Evolutionary conservation across 2,797 vertebrate genomes (phyloP), one percentile per base, ranked within the genome.

Genomic region (Pithecia hirsuta): DNA sequence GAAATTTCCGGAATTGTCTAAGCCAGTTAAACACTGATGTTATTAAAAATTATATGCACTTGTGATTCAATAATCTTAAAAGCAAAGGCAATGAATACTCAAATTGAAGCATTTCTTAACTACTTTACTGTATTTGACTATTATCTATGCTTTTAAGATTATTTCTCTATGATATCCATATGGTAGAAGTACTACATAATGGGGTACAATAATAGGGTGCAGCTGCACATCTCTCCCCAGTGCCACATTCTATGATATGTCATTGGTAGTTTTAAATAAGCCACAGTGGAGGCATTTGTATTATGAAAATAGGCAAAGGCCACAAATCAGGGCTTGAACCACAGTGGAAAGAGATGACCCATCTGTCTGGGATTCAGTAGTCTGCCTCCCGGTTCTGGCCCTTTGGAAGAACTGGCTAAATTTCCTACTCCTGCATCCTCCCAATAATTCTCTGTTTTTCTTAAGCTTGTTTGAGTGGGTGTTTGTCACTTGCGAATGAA

Each of bases 51-150:
- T 41, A 48, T 26, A 70, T 61, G 6, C 12, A 33, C 13, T 46
- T 89, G 74, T 24, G 15, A 22, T 91, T 79, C 92, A 95, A 89
- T 67, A 96, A 74, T 46, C 48, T 74, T 81, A 91, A 96, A 64
- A 79, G 28, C 75, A 86, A 93, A 96, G 64, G 15, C 36, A 87
- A 33, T 12, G 59, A 76, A 92, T 30, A 72, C 26, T 86, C 79
- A 59, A 91, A 94, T 78, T 67, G 11, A 7, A 87, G 81, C 46
- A 14, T 15, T 85, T 74, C n/a, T 89, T 90, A 94, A 89, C 74
- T 67, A 22, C 64, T 75, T 80, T 67, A 70, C 14, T 86, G 0
- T 82, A 78, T 84, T 93, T 89, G 61, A 59, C 41, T 50, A 30
- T 55, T 88, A 57, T 22, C 83, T 84, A 48, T 46, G 78, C 44